Conservation (phyloP, 2,888 invertebrate species). For the Hypsopygia costalis region DNA sequence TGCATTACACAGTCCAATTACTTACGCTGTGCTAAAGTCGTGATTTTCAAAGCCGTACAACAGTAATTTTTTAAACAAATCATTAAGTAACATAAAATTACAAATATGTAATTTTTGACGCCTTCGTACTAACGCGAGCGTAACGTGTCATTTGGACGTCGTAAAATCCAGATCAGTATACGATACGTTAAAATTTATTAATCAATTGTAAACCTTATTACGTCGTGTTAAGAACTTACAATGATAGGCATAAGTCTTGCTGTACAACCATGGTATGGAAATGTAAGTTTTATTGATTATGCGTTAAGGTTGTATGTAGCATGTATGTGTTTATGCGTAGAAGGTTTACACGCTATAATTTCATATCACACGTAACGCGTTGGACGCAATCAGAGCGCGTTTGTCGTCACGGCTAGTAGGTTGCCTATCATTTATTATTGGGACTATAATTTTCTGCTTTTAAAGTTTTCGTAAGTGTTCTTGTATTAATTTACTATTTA, state of each 20-base stretch:
- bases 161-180: conserved; percentile 10
- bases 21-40: too few relatives aligned
- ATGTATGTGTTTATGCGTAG: too few relatives aligned
- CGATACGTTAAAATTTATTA: not conserved
- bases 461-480: not conserved
- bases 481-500: too few relatives aligned
- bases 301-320: too few relatives aligned
- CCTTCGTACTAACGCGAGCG: conserved; percentile 16
- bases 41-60: too few relatives aligned
- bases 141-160: conserved; percentile 23
- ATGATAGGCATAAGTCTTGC: too few relatives aligned
- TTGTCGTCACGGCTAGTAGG: conserved; percentile 5
- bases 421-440: conserved; percentile 8
- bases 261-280: too few relatives aligned
- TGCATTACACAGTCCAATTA: too few relatives aligned
- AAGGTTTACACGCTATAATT: conserved; percentile 3
- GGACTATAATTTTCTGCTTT: conserved; percentile 5
- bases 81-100: conserved; percentile 19
- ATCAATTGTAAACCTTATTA: not conserved
- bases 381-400: conserved; percentile 11
- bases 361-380: conserved; percentile 6
- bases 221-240: not conserved
- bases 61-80: conserved; percentile 16
- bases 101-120: conserved; percentile 23
- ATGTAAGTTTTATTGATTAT: too few relatives aligned